Evolutionary conservation across 1,140 invertebrate genomes (phyloP).

Genomic region (Mamestra configurata): DNA sequence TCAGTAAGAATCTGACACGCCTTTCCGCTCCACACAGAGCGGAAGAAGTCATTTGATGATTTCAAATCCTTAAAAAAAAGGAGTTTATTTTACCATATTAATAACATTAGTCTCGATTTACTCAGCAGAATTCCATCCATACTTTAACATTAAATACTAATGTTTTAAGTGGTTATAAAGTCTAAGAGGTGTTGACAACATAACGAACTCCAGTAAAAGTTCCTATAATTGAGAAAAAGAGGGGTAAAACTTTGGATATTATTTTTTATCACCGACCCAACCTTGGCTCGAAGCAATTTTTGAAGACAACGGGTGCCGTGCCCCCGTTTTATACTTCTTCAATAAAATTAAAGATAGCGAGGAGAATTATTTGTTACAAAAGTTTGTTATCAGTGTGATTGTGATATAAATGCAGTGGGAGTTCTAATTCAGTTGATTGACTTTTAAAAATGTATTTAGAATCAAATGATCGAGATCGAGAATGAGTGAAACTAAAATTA

Average conservation of each 20-base stretch:
- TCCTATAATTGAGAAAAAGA: constrained; percentile 31
- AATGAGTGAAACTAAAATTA: no score
- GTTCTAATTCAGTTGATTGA: not conserved
- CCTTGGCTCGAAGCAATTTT: constrained; percentile 26
- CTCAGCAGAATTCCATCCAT: not conserved
- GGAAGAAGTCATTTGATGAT: no score
- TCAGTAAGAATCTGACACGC: no score
- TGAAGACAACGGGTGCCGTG: not conserved
- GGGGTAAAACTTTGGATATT: constrained; percentile 36
- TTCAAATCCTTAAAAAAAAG: no score
- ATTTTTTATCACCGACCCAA: constrained; percentile 37
- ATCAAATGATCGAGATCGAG: no score
- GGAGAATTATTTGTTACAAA: not conserved
- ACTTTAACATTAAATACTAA: constrained; percentile 2
- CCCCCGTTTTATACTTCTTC: not conserved
- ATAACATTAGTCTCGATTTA: no score
- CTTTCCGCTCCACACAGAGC: no score
- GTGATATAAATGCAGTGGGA: not conserved
- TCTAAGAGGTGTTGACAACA: constrained; percentile 29
- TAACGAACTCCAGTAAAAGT: constrained; percentile 41
- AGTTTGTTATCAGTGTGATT: not conserved
- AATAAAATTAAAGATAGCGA: constrained; percentile 4
- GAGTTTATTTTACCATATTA: no score
- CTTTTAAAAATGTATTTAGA: not conserved
- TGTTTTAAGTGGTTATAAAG: constrained; percentile 26